Conservation (phyloP, 2,888 invertebrate genomes). For the Lycaena phlaeas region DNA sequence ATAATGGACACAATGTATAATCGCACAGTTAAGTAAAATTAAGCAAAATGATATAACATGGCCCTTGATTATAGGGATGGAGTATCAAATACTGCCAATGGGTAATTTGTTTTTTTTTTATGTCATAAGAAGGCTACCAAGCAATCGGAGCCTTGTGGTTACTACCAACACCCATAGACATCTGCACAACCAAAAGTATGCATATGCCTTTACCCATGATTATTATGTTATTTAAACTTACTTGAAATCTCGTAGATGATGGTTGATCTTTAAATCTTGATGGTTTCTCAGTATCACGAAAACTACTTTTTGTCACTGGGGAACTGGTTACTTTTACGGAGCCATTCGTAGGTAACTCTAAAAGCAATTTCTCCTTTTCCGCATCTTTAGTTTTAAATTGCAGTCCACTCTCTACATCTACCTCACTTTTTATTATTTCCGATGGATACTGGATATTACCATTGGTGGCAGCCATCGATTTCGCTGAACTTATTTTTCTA, state of each 20-base stretch:
- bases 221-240: no score
- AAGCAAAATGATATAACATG: no score
- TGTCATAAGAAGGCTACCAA: no score
- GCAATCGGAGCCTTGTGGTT: no score
- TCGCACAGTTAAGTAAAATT: no score
- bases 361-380: constrained; percentile 44
- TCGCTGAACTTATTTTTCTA: constrained; percentile 66
- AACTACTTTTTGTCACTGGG: constrained; percentile 73
- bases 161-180: no score
- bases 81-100: no score
- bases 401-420: constrained; percentile 48
- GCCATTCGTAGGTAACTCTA: constrained; percentile 33
- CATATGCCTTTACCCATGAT: no score
- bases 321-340: constrained; percentile 30
- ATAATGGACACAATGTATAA: no score
- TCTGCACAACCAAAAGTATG: no score
- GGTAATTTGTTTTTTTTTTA: no score
- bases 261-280: constrained; percentile 75
- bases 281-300: constrained; percentile 75
- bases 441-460: constrained; percentile 60
- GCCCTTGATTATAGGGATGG: no score
- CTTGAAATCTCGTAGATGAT: constrained; percentile 76
- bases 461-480: constrained; percentile 68
- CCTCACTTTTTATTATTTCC: constrained; percentile 39
- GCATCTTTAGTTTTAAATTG: constrained; percentile 43